Conservation (phyloP, 2,113 vertebrate species). For the Numida meleagris region DNA sequence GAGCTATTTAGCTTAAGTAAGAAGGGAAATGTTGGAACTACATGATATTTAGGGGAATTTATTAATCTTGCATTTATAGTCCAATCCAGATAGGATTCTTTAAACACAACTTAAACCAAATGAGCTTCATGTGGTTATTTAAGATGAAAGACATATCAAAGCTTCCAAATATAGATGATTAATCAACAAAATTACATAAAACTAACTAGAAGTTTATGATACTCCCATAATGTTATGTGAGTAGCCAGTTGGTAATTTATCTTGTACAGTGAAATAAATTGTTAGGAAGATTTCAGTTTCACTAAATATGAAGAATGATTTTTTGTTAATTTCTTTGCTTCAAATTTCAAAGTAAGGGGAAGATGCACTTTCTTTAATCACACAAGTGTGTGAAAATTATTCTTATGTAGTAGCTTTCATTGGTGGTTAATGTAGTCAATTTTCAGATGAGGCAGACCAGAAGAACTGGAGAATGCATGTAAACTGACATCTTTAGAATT, state of each 20-base stretch:
- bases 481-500: neutral
- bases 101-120: neutral
- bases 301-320: neutral
- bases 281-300: neutral
- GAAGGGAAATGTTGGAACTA: neutral
- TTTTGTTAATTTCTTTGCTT: neutral
- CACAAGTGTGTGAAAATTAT: neutral
- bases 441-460: neutral
- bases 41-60: neutral
- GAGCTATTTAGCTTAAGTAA: neutral
- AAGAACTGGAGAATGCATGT: neutral
- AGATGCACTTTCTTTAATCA: neutral
- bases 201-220: neutral
- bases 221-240: accelerated
- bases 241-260: neutral
- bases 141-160: neutral
- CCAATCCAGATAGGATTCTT: neutral
- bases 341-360: neutral
- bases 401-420: neutral
- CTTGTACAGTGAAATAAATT: neutral
- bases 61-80: neutral
- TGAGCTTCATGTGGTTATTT: neutral
- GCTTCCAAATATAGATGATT: neutral
- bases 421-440: neutral
- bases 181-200: neutral